Conservation (phyloP, 2,888 invertebrate species). For the Plagiodera versicolora region DNA sequence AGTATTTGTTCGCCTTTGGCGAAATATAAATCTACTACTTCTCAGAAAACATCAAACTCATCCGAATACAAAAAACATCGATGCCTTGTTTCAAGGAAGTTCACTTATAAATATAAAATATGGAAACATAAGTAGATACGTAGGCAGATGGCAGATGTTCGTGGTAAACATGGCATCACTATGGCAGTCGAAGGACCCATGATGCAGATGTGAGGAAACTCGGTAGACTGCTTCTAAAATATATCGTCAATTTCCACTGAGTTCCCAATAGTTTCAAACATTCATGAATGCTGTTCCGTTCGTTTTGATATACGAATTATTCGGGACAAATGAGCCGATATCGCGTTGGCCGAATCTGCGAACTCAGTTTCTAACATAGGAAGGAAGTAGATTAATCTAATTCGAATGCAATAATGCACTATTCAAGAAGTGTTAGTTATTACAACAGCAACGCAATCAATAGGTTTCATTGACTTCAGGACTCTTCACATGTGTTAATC, state of each 20-base stretch:
- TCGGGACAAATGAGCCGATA: slow-evolving; percentile 1
- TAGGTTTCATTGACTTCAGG: no score
- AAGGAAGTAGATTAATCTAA: no score
- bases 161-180: slow-evolving; percentile 12
- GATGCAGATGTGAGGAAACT: slow-evolving; percentile 19
- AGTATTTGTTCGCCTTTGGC: background rate
- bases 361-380: no score
- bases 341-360: no score
- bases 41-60: slow-evolving; percentile 15
- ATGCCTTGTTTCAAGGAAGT: slow-evolving; percentile 16
- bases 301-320: background rate
- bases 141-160: slow-evolving; percentile 28
- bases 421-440: no score
- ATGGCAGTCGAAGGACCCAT: slow-evolving; percentile 1
- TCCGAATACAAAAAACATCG: slow-evolving; percentile 17
- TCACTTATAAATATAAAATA: slow-evolving; percentile 32
- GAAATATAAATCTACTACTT: background rate
- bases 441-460: no score
- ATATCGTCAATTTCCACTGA: slow-evolving; percentile 13
- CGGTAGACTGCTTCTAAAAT: slow-evolving; percentile 15
- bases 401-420: no score
- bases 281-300: slow-evolving; percentile 6
- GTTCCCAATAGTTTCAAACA: slow-evolving; percentile 14
- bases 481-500: no score
- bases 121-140: slow-evolving; percentile 28